Conservation (phyloP, 1,140 invertebrate genomes). For the Drosophila funebris region DNA sequence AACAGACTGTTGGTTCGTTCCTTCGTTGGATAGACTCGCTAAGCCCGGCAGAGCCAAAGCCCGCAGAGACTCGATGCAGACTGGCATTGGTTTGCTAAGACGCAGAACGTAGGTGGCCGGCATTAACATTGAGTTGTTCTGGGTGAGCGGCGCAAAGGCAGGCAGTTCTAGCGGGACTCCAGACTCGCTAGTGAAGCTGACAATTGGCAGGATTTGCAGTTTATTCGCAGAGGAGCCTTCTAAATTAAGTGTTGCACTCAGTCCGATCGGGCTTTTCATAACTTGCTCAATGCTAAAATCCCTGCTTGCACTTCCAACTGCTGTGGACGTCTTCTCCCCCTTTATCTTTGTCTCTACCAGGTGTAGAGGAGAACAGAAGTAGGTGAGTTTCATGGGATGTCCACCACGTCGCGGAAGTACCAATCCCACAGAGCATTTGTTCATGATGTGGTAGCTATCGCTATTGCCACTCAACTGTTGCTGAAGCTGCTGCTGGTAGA, state of each 20-base stretch:
- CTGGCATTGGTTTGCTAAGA: constrained; percentile 93
- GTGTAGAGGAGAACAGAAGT: constrained; percentile 88
- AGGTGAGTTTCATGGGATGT: constrained; percentile 96
- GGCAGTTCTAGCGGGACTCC: constrained; percentile 91
- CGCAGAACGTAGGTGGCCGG: constrained; percentile 96
- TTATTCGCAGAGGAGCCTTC: constrained; percentile 95
- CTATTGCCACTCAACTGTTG: constrained; percentile 85
- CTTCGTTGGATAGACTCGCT: not conserved
- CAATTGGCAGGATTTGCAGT: constrained; percentile 92
- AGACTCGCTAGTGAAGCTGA: constrained; percentile 89
- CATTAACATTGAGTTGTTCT: constrained; percentile 93
- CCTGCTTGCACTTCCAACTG: constrained; percentile 22
- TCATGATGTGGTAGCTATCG: constrained; percentile 93
- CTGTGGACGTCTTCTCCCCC: constrained; percentile 2
- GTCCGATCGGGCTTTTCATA: constrained; percentile 85
- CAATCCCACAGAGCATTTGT: constrained; percentile 95
- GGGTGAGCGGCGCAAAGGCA: constrained; percentile 90
- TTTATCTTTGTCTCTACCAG: constrained; percentile 37
- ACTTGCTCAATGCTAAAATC: constrained; percentile 65
- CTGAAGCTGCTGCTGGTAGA: constrained; percentile 91
- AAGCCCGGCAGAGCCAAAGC: constrained; percentile 37
- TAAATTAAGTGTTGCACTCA: constrained; percentile 94
- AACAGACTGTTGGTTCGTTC: constrained; percentile 52
- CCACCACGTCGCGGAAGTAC: constrained; percentile 91
- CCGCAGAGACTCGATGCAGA: constrained; percentile 83